Conservation (phyloP, 2,888 invertebrate species). For the Apamea crenata region DNA sequence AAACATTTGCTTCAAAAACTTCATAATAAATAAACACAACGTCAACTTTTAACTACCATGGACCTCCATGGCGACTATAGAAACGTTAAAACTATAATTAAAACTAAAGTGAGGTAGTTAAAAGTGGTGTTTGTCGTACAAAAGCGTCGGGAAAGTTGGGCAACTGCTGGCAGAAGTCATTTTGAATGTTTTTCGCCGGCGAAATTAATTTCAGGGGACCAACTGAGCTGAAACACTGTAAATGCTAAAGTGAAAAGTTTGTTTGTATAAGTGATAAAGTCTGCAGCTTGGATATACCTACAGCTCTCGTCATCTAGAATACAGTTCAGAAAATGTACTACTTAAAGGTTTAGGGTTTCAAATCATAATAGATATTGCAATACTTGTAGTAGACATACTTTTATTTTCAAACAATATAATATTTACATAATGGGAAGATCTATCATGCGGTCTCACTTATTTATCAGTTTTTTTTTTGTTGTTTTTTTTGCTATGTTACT, state of each 20-base stretch:
- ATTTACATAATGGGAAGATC: too few relatives aligned
- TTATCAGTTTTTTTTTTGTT: too few relatives aligned
- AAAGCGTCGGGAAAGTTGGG: slow-evolving; percentile 58
- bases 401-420: background rate
- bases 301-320: background rate
- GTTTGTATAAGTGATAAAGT: slow-evolving; percentile 26
- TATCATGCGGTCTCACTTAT: too few relatives aligned
- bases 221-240: slow-evolving; percentile 43
- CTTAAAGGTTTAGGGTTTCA: background rate
- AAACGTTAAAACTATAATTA: slow-evolving; percentile 56
- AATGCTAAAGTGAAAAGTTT: slow-evolving; percentile 48
- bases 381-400: background rate
- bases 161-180: slow-evolving; percentile 41
- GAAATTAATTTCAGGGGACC: slow-evolving; percentile 54
- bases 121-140: slow-evolving; percentile 59
- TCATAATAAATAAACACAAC: slow-evolving; percentile 9
- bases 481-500: too few relatives aligned
- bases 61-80: slow-evolving; percentile 30
- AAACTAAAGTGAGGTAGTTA: slow-evolving; percentile 58
- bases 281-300: background rate
- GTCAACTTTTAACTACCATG: slow-evolving; percentile 33
- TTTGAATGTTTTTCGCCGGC: slow-evolving; percentile 56
- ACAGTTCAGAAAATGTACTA: background rate
- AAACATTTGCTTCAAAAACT: slow-evolving; percentile 31
- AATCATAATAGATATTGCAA: background rate